Base-by-base conservation (phyloP, 1,140 invertebrate species). In the Magallana gigas region DNA sequence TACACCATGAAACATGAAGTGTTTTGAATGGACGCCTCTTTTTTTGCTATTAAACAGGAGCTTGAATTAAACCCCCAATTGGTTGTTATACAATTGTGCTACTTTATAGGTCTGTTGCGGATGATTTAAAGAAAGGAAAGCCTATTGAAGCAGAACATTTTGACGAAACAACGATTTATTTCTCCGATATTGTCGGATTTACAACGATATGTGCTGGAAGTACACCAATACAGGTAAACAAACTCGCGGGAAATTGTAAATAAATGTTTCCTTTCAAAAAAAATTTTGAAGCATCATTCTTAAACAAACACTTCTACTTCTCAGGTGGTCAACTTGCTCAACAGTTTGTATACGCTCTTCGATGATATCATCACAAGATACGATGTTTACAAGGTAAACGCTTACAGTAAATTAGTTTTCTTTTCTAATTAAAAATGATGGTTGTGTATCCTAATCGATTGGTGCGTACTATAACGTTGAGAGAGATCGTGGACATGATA, bases 101-200 rank as follows among this genome's bases (percentile, higher is more conserved):
- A 62, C 7, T 18, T 8, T 93, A 59, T 93, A 98, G 97, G 94
- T 97, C 97, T 59, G 98, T 99, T 11, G 98, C 98, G 2, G 97
- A 98, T 91, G 97, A 98, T 92, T 95, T 99, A 60, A 98, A 98
- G 95, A 94, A 97, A 83, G 97, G 98, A 6, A 96, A 97, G 95
- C 97, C 96, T 6, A 97, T 98, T 6, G 97, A 98, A 94, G 97
- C 98, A 0, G 98, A 98, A 94, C 97, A 97, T 92, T 98, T 98
- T 95, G 96, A 96, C 80, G 90, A 92, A 11, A 91, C 91, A 11
- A 93, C 98, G 0, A 98, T 98, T 96, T 96, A 97, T 94, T 97
- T 97, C 94, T 97, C 97, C 90, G 97, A 98, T 91, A 97, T 97
- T 90, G 97, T 98, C 4, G 97, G 97, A 1, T 98, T 98, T 92